phyloP scores from a whole-genome alignment of 1,140 invertebrate genomes.

The Cotesia typhae region DNA sequence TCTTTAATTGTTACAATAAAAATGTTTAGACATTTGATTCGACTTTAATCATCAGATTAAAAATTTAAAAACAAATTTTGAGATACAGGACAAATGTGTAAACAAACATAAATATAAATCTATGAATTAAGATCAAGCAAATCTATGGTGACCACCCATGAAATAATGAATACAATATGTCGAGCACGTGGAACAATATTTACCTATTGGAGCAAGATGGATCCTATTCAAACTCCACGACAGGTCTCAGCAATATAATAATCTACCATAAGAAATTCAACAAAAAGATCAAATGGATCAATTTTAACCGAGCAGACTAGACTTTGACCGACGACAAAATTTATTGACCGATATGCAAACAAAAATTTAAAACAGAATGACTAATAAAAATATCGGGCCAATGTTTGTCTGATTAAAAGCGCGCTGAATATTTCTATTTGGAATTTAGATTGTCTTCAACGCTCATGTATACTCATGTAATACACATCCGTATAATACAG shows the following conservation, averaged over 20 bases:
- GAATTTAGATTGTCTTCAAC: constrained; percentile 17
- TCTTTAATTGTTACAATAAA: no score
- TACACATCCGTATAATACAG: not conserved
- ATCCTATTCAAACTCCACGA: constrained; percentile 35
- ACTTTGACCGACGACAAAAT: constrained; percentile 30
- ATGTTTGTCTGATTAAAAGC: constrained; percentile 39
- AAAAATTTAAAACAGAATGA: constrained; percentile 34
- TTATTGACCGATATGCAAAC: constrained; percentile 10
- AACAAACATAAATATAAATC: no score
- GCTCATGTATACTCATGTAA: not conserved
- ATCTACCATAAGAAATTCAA: constrained; percentile 13
- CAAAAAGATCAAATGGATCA: constrained; percentile 32
- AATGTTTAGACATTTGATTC: no score
- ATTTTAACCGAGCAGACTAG: not conserved
- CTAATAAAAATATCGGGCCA: constrained; percentile 32
- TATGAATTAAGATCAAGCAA: no score
- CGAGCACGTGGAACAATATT: constrained; percentile 62
- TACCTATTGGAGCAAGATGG: constrained; percentile 36
- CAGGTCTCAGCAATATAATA: not conserved
- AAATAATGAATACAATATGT: constrained; percentile 42
- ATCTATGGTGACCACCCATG: not conserved
- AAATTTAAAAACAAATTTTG: no score
- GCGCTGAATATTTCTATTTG: constrained; percentile 48
- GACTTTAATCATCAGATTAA: no score
- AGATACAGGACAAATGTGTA: no score